Conservation (phyloP, 2,888 invertebrate species). For the Nephrotoma appendiculata region DNA sequence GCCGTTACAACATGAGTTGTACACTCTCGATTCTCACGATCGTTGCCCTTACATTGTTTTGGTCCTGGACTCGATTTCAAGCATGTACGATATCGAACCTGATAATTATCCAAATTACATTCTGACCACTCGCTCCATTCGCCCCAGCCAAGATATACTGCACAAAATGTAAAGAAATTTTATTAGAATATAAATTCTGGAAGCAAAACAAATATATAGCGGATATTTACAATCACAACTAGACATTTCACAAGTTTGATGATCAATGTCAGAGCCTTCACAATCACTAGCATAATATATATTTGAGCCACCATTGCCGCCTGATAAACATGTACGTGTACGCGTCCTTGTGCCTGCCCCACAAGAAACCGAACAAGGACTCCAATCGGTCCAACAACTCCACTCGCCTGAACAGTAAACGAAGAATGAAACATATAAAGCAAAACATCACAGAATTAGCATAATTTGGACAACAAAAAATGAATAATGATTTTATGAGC, state of each 20-base stretch:
- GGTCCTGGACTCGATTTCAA: conserved; percentile 35
- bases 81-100: conserved; percentile 55
- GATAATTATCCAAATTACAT: conserved; percentile 49
- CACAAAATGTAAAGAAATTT: conserved; percentile 14
- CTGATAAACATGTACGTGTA: conserved; percentile 49
- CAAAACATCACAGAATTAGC: background rate
- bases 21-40: conserved; percentile 53
- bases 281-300: conserved; percentile 32
- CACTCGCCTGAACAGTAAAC: conserved; percentile 41
- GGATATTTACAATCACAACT: conserved; percentile 45
- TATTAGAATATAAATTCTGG: background rate
- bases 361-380: conserved; percentile 61
- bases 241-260: conserved; percentile 52
- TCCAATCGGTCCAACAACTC: conserved; percentile 82
- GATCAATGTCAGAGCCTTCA: conserved; percentile 45
- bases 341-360: conserved; percentile 53
- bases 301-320: conserved; percentile 12
- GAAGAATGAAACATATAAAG: conserved; percentile 16
- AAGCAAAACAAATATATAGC: background rate
- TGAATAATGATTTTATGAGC: background rate
- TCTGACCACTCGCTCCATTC: conserved; percentile 58
- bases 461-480: background rate
- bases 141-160: conserved; percentile 57
- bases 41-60: conserved; percentile 53
- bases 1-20: conserved; percentile 14